Conservation (phyloP, 2,113 vertebrate genomes). For the Zeus faber region DNA sequence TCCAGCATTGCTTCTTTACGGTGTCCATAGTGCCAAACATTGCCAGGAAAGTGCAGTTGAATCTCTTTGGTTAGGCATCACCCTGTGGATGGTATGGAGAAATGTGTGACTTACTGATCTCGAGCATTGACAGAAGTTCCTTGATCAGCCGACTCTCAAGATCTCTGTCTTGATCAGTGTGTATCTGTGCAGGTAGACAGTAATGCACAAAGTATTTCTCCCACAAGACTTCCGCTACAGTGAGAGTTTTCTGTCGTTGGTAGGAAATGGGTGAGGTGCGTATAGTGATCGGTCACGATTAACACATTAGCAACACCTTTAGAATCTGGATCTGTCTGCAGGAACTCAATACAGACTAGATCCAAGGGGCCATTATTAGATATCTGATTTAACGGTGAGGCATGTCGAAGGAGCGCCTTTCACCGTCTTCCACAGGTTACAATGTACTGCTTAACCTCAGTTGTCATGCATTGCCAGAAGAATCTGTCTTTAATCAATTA, state of each 20-base stretch:
- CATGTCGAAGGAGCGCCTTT: not conserved
- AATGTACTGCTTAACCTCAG: not conserved
- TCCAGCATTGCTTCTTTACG: not conserved
- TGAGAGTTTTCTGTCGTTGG: not conserved
- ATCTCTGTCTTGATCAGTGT: not conserved
- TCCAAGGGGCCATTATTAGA: not conserved
- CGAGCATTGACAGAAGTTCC: not conserved
- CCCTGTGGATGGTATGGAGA: not conserved
- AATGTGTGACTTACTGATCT: not conserved
- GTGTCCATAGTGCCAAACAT: not conserved
- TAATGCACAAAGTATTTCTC: not conserved
- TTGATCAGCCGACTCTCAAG: slow-evolving; percentile 1
- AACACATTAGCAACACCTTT: not conserved
- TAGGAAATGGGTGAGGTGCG: not conserved
- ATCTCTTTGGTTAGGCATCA: not conserved
- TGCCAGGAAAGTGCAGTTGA: not conserved
- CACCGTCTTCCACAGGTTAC: not conserved
- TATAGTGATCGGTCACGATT: slow-evolving; percentile 1
- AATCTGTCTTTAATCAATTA: not conserved
- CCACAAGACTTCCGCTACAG: not conserved
- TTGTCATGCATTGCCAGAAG: not conserved
- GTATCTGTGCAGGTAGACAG: not conserved
- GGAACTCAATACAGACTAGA: not conserved
- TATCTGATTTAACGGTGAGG: not conserved
- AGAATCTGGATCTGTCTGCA: not conserved